Evolutionary conservation across 2,888 invertebrate species (phyloP), one percentile per base, ranked within the genome.

Genomic region (Ormyrus nitidulus): DNA sequence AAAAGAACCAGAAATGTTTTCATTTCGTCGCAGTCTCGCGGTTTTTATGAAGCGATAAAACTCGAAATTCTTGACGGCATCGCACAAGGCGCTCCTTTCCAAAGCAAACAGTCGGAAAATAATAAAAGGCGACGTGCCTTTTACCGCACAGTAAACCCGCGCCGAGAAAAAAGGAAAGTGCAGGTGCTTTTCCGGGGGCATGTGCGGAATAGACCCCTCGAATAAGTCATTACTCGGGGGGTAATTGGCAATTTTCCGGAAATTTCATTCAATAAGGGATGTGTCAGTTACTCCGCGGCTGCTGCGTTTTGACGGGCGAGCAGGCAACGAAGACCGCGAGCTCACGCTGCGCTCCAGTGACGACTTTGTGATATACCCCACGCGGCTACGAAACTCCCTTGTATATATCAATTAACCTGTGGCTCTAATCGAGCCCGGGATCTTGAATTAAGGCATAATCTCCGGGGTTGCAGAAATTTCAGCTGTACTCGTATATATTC

Each of bases 371-470:
- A 68, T 73, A 62, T 66, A 34, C 48, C 48, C 62, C 56, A 54
- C 11, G 19, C 34, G 64, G 53, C 68, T 54, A 68, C 19, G 68
- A 59, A 68, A 68, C 75, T 19, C 74, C 56, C 74, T 69, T 71
- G 73, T 73, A 70, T 77, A 81, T 76, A 82, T 81, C 82, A 81
- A 82, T 82, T 81, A 82, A 79, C 70, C 79, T 53, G 49, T 56
- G 66, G 62, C 77, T 70, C 75, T 76, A 83, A 82, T 79, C 77
- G 78, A 74, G 68, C 59, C 46, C 62, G 46, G 71, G 58, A 81
- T 80, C 79, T 81, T 77, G 73, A 81, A 82, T 78, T 76, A 70
- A 82, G 62, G 48, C 65, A 64, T 82, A 71, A 82, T 80, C 73
- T 80, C 19, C 77, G 34, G 34, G 34, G 3, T 34, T 34, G 81